Evolutionary conservation across 2,113 vertebrate genomes (phyloP).

Genomic region (Tylochromis polylepis): DNA sequence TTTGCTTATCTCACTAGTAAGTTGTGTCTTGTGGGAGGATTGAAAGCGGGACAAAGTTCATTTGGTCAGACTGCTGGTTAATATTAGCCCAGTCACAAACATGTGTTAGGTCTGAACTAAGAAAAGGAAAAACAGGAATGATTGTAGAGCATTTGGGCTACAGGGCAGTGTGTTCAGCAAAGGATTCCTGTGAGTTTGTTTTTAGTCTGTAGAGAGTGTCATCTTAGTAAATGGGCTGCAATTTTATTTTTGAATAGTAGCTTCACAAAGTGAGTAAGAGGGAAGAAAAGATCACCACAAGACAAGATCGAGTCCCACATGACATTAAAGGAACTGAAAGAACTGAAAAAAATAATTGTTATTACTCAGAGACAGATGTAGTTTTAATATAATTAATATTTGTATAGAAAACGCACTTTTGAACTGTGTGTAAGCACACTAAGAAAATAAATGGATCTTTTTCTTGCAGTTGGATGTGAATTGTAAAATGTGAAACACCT

Average conservation of each 20-base stretch:
- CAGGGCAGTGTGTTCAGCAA: background rate
- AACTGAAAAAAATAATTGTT: background rate
- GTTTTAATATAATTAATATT: background rate
- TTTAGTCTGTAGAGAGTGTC: background rate
- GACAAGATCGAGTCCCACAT: background rate
- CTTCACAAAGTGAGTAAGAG: background rate
- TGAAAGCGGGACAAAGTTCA: conserved; percentile 39
- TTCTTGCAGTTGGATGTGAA: background rate
- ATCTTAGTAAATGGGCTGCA: background rate
- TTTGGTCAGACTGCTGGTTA: background rate
- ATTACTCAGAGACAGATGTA: background rate
- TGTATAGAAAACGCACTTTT: background rate
- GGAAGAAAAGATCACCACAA: background rate
- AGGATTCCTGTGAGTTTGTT: background rate
- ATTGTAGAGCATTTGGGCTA: background rate
- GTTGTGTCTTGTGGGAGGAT: background rate
- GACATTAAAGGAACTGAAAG: background rate
- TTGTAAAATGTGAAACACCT: background rate
- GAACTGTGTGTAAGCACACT: background rate
- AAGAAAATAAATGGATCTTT: background rate
- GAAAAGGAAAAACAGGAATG: background rate
- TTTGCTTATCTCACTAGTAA: conserved; percentile 20
- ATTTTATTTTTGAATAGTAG: background rate
- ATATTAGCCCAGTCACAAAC: background rate
- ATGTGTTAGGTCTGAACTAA: background rate